Evolutionary conservation across 2,797 vertebrate species (phyloP).

Genomic region (Coccyzus lansbergi): DNA sequence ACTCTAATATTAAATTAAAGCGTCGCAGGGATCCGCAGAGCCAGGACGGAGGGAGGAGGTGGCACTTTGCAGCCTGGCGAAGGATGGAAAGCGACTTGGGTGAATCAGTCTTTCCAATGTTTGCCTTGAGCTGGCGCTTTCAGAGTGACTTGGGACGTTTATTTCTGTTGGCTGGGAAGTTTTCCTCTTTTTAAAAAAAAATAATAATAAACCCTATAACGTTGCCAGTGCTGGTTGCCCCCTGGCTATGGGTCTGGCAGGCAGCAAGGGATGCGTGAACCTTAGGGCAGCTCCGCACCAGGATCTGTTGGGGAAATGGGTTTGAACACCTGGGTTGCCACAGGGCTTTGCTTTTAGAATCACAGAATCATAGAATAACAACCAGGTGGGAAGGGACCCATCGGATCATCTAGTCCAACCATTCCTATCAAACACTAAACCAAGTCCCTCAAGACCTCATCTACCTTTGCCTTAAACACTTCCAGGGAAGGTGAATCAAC

Average conservation of each 20-base stretch:
- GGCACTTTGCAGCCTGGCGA: background rate
- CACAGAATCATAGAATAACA: too few species aligned
- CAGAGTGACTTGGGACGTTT: background rate
- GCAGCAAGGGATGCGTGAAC: background rate
- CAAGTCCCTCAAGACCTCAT: too few species aligned
- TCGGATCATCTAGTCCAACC: too few species aligned
- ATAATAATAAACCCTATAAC: accelerated
- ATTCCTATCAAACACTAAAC: too few species aligned
- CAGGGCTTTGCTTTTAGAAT: background rate
- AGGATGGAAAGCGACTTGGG: background rate
- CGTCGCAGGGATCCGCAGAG: background rate
- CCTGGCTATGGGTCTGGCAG: background rate
- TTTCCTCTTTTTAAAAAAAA: background rate
- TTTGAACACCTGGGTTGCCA: slow-evolving; percentile 37
- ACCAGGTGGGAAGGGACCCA: too few species aligned
- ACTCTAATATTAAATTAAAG: background rate
- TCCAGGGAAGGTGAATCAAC: too few species aligned
- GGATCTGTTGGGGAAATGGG: background rate
- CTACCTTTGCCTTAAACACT: too few species aligned
- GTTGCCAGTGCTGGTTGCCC: background rate
- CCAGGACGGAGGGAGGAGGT: background rate
- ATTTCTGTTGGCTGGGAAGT: background rate
- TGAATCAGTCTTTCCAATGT: background rate
- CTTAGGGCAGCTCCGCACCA: background rate
- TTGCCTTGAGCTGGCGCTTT: background rate